phyloP scores from a whole-genome alignment of 2,797 vertebrate species.

The Pterois miles region DNA sequence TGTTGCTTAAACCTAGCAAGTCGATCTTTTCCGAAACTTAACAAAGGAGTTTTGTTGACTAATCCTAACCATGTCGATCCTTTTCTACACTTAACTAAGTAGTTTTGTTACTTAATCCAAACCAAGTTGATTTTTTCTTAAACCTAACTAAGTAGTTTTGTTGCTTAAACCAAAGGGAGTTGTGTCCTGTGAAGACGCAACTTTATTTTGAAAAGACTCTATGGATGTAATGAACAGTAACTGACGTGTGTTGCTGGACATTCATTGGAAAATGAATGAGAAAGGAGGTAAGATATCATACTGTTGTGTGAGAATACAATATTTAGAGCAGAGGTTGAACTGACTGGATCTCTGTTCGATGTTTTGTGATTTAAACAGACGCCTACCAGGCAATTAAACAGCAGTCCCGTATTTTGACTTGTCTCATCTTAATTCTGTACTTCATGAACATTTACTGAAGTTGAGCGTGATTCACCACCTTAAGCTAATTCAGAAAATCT shows the following conservation, averaged over 20 bases:
- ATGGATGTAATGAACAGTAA: background rate
- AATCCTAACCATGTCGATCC: too few species aligned
- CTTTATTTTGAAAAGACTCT: background rate
- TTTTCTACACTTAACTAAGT: too few species aligned
- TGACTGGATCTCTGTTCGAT: background rate
- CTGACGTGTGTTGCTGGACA: background rate
- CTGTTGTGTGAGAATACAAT: background rate
- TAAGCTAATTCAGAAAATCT: background rate
- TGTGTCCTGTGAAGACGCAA: background rate
- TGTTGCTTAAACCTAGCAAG: too few species aligned
- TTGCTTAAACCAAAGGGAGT: too few species aligned
- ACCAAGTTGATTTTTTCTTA: too few species aligned
- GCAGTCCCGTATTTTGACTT: background rate
- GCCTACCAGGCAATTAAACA: background rate
- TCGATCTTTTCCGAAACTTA: too few species aligned
- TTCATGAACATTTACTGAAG: background rate
- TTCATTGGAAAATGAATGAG: too few species aligned
- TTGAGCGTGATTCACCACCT: background rate
- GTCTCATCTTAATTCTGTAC: background rate
- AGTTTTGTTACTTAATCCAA: too few species aligned
- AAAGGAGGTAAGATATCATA: too few species aligned
- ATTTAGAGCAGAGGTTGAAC: background rate
- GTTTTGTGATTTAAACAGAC: background rate
- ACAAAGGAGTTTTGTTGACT: too few species aligned
- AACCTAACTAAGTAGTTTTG: too few species aligned